phyloP scores from a whole-genome alignment of 2,113 vertebrate species.

The Oncorhynchus mykiss region DNA sequence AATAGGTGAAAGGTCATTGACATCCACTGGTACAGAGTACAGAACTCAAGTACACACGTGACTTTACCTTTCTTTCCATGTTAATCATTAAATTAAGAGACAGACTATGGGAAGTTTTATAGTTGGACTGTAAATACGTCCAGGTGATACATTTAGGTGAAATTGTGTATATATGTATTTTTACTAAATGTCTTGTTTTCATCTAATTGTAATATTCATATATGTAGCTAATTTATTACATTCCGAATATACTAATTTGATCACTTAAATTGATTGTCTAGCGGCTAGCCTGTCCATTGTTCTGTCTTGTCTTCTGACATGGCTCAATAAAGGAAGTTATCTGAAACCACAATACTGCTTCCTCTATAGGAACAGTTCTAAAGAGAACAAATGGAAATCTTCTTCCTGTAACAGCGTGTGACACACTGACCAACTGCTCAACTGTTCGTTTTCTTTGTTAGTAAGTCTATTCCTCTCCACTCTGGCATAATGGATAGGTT shows the following conservation, averaged over 20 bases:
- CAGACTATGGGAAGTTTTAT: no score
- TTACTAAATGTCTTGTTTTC: no score
- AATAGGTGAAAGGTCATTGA: slow-evolving; percentile 25
- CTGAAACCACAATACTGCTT: slow-evolving; percentile 23
- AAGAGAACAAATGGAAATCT: slow-evolving; percentile 8
- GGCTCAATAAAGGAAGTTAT: slow-evolving; percentile 45
- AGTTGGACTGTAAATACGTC: no score
- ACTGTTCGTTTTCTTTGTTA: not conserved
- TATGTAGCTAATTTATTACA: no score
- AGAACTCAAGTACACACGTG: not conserved
- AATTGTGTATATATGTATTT: no score
- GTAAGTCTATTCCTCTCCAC: not conserved
- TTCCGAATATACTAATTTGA: not conserved
- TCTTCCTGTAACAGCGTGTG: not conserved
- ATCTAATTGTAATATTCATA: no score
- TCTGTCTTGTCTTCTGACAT: not conserved
- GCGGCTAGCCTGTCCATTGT: not conserved
- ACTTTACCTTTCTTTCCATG: not conserved
- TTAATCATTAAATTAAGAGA: no score
- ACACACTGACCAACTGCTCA: not conserved
- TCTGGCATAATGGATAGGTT: slow-evolving; percentile 35
- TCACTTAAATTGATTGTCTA: not conserved
- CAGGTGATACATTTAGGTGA: no score
- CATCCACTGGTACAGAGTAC: slow-evolving; percentile 16
- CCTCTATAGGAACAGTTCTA: slow-evolving; percentile 2